phyloP scores from a whole-genome alignment of 2,888 invertebrate species.

The Leucophenga maculata region DNA sequence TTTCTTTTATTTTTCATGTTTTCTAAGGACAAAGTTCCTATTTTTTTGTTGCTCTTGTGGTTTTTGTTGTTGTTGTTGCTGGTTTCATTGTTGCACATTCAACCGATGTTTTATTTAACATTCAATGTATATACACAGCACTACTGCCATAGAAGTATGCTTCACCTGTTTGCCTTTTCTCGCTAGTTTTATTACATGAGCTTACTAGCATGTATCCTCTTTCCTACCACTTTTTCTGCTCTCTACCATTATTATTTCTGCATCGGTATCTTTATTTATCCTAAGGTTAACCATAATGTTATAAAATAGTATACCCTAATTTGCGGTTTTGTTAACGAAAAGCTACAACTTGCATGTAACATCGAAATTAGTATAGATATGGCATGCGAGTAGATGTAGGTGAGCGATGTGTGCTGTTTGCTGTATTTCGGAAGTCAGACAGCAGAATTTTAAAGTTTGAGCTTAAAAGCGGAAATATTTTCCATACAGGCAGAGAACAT shows the following conservation, averaged over 20 bases:
- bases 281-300: slow-evolving; percentile 47
- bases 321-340: slow-evolving; percentile 49
- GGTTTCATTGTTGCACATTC: slow-evolving; percentile 56
- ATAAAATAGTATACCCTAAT: slow-evolving; percentile 51
- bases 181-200: slow-evolving; percentile 29
- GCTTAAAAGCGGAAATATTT: too few relatives aligned
- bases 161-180: not conserved
- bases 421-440: too few relatives aligned
- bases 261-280: not conserved
- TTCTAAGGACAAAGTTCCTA: too few relatives aligned
- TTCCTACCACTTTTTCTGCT: slow-evolving; percentile 13
- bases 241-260: not conserved
- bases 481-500: too few relatives aligned
- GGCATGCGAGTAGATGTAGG: too few relatives aligned
- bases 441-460: too few relatives aligned
- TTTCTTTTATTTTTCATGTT: too few relatives aligned
- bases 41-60: slow-evolving; percentile 6
- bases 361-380: too few relatives aligned
- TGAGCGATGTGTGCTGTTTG: too few relatives aligned
- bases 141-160: too few relatives aligned
- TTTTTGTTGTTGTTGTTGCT: slow-evolving; percentile 20
- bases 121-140: too few relatives aligned
- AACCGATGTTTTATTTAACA: slow-evolving; percentile 8
- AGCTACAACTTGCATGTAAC: slow-evolving; percentile 33
- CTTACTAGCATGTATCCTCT: slow-evolving; percentile 2